These are phyloP conservation scores for Illadopsis cleaveri DNA, from an alignment of 2,113 vertebrate genomes.

Conservation along the genomic window DNA sequence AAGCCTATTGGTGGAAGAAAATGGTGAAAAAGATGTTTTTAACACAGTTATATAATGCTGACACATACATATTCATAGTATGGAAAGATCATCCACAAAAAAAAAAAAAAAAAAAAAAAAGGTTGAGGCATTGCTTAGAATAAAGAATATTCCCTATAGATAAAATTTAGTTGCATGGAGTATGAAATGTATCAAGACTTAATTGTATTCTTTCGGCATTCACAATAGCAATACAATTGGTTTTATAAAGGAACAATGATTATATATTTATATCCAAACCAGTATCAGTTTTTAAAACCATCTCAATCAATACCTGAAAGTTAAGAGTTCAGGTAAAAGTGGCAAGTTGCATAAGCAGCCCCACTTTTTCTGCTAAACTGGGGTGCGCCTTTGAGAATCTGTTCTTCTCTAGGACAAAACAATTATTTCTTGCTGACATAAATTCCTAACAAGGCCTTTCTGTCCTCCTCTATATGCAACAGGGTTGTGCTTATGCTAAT, in stretches of 20 bases:
- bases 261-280: not conserved
- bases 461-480: not conserved
- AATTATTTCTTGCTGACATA: constrained; percentile 4
- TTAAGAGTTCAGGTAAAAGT: not conserved
- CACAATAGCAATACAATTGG: not conserved
- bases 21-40: not conserved
- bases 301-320: not conserved
- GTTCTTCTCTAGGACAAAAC: not conserved
- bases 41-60: not conserved
- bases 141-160: not conserved
- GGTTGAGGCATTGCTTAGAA: not conserved
- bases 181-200: not conserved
- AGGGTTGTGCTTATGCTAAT: constrained; percentile 3
- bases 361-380: not conserved
- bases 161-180: not conserved
- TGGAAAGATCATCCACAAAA: not conserved
- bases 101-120: not conserved
- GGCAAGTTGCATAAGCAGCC: not conserved
- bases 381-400: not conserved
- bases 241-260: not conserved
- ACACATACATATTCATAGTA: not conserved
- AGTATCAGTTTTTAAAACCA: not conserved
- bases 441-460: constrained; percentile 3
- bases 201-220: not conserved
- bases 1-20: not conserved